Evolutionary conservation across 1,140 invertebrate genomes (phyloP).

Genomic region (Lepidotrigona ventralis): DNA sequence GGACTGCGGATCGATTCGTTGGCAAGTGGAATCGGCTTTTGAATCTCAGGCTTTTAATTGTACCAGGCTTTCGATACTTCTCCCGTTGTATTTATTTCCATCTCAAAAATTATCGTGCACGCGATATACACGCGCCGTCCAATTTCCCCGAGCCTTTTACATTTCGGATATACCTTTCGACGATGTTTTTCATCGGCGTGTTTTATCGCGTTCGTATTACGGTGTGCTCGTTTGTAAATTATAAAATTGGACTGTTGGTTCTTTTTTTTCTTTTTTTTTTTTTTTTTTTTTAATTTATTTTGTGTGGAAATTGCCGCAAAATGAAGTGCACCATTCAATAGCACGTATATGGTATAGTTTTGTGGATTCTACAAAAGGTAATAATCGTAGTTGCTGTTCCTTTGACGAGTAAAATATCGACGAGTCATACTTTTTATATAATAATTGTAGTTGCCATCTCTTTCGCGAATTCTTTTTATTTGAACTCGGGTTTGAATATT

Average conservation of each 20-base stretch:
- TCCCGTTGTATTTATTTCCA: neutral
- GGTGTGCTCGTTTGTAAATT: neutral
- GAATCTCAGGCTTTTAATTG: constrained; percentile 19
- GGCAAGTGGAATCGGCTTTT: constrained; percentile 8
- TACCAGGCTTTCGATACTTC: neutral
- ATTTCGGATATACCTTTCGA: neutral
- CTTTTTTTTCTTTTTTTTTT: too few relatives aligned
- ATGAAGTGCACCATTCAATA: neutral
- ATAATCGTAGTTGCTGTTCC: neutral
- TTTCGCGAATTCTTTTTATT: too few relatives aligned
- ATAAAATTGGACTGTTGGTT: neutral
- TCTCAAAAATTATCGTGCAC: neutral
- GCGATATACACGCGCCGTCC: neutral
- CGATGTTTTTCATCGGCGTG: neutral
- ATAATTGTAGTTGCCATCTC: too few relatives aligned
- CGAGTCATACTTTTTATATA: too few relatives aligned
- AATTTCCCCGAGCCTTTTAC: neutral
- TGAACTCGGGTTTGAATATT: too few relatives aligned
- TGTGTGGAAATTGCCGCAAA: neutral
- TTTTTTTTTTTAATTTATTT: too few relatives aligned
- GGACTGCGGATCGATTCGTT: neutral
- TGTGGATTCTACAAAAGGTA: neutral
- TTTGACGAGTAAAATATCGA: too few relatives aligned
- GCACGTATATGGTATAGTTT: neutral
- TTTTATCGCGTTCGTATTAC: neutral